Conservation (phyloP, 2,888 invertebrate species). For the Drosophila tripunctata region DNA sequence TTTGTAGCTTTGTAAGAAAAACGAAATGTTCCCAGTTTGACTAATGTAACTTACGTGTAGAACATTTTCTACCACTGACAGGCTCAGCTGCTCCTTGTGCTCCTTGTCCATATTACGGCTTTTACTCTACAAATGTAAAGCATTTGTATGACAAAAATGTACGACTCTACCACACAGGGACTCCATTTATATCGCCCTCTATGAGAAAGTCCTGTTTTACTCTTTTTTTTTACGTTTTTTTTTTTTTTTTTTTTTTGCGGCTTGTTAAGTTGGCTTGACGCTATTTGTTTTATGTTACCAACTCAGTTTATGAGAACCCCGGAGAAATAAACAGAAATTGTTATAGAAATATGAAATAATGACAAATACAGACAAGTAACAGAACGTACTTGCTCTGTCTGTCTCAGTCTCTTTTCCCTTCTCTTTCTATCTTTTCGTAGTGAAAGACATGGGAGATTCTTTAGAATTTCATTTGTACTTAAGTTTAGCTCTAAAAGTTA, state of each 20-base stretch:
- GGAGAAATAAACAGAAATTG: conserved; percentile 26
- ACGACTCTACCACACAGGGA: conserved; percentile 31
- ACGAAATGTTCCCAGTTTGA: conserved; percentile 54
- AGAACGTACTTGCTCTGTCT: neutral
- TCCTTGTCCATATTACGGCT: conserved; percentile 1
- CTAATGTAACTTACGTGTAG: conserved; percentile 74
- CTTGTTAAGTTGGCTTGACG: conserved; percentile 63
- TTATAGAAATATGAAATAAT: conserved; percentile 8
- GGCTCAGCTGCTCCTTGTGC: conserved; percentile 7
- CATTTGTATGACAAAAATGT: conserved; percentile 60
- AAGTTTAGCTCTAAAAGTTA: neutral
- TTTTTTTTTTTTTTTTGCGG: conserved; percentile 55
- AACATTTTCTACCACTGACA: conserved; percentile 37
- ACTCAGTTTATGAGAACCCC: conserved; percentile 68
- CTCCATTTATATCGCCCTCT: conserved; percentile 46
- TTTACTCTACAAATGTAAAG: conserved; percentile 65
- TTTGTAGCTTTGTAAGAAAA: conserved; percentile 23
- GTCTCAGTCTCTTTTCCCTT: neutral
- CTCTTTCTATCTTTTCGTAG: neutral
- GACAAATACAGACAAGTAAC: conserved; percentile 3
- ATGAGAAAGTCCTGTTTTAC: conserved; percentile 18
- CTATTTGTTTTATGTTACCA: conserved; percentile 70
- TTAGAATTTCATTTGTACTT: neutral
- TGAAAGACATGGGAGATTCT: neutral
- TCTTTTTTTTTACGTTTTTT: conserved; percentile 33